Evolutionary conservation across 1,140 invertebrate species (phyloP), one percentile per base, ranked within the genome.

Genomic region (Pollicipes pollicipes): DNA sequence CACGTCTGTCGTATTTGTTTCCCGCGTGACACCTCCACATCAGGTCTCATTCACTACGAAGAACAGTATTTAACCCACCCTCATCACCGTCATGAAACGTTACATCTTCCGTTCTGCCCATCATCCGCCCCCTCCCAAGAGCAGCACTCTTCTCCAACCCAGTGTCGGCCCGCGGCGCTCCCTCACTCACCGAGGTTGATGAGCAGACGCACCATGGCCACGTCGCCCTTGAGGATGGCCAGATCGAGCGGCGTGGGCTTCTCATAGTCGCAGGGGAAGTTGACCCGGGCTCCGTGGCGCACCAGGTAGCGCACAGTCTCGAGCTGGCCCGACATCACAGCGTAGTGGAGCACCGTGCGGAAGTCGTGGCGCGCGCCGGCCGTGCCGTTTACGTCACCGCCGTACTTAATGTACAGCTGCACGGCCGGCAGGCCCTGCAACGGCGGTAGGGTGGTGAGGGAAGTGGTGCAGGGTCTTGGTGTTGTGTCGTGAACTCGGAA

Each of bases 181-280:
- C 27, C 69, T 28, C 30, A 75, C 79, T 83, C 78, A 91, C 87
- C 86, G 79, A 87, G 84, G 76, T 83, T 76, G 27, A 90, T 78
- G 24, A 91, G 79, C 79, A 88, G 82, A 74, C 84, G 82, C 0
- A 91, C 84, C 75, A 92, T 86, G 2, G 83, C 78, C 0, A 87
- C 83, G 77, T 92, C 90, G 35, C 89, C 90, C 79, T 89, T 89
- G 30, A 92, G 77, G 70, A 95, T 90, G 0, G 91, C 88, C 70
- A 93, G 80, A 78, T 95, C 90, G 30, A 95, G 80, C 0, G 90
- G 88, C 66, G 87, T 89, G 1, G 90, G 90, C 78, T 91, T 91
- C 74, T 86, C 86, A 72, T 91, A 86, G 24, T 77, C 76, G 1
- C 82, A 79, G 24, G 83, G 82, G 74, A 87, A 86, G 76, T 86